Percentiles rank a stretch among this genome's conserved stretches.
Evolutionary conservation across 2,888 invertebrate genomes (phyloP).

Genomic region (Tinea semifulvella): DNA sequence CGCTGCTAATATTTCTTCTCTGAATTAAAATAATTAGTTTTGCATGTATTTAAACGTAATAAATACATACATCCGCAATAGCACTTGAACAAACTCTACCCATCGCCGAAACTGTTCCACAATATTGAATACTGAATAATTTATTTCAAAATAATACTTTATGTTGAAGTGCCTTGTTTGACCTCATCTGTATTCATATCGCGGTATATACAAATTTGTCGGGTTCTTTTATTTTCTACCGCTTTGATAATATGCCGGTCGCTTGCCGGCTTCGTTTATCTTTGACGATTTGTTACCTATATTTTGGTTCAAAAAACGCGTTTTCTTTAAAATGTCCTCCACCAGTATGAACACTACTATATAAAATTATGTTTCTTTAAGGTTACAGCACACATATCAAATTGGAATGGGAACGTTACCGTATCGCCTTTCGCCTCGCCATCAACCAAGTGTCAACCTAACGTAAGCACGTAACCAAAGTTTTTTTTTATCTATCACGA

Average conservation of each 20-base stretch:
- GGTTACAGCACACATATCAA: too few relatives aligned
- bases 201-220: constrained; percentile 63
- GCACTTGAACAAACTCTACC: constrained; percentile 8
- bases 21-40: too few relatives aligned
- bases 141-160: constrained; percentile 58
- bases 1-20: too few relatives aligned
- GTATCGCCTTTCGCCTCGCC: too few relatives aligned
- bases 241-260: constrained; percentile 25
- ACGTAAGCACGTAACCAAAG: too few relatives aligned
- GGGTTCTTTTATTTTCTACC: constrained; percentile 54
- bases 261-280: constrained; percentile 6
- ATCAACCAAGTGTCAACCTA: too few relatives aligned
- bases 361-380: too few relatives aligned
- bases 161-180: constrained; percentile 57
- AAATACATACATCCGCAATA: background rate
- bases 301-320: background rate
- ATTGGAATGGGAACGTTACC: too few relatives aligned
- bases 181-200: constrained; percentile 63
- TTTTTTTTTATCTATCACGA: too few relatives aligned
- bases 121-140: constrained; percentile 60
- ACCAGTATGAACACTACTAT: too few relatives aligned
- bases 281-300: constrained; percentile 1
- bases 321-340: background rate
- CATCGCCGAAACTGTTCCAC: constrained; percentile 27
- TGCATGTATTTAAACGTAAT: too few relatives aligned